phyloP scores from a whole-genome alignment of 2,888 invertebrate species.

The Amblyteles armatorius region DNA sequence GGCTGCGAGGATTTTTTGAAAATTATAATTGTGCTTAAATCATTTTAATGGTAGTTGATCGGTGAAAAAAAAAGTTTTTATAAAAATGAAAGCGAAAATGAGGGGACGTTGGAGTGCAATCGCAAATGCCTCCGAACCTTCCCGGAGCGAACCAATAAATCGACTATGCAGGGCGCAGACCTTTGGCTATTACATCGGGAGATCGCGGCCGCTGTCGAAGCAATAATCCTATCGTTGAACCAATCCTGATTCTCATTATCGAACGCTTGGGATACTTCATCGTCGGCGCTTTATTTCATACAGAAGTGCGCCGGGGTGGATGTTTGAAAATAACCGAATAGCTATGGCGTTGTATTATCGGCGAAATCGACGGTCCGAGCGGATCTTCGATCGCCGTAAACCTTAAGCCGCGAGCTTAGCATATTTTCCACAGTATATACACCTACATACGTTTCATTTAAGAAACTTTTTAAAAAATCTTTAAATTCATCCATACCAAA shows the following conservation, averaged over 20 bases:
- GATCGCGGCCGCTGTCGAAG: conserved; percentile 12
- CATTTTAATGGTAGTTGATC: no score
- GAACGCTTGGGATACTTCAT: conserved; percentile 37
- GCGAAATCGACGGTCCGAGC: background rate
- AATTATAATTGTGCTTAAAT: no score
- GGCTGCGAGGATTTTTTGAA: no score
- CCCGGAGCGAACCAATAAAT: conserved; percentile 44
- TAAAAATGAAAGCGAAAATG: conserved; percentile 33
- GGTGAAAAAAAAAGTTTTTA: background rate
- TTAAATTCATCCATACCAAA: background rate
- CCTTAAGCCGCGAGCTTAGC: background rate
- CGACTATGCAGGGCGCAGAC: conserved; percentile 14
- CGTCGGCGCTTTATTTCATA: conserved; percentile 42
- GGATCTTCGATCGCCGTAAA: background rate
- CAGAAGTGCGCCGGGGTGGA: background rate
- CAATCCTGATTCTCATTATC: conserved; percentile 67
- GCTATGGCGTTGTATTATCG: background rate
- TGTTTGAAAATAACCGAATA: background rate
- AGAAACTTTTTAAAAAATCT: background rate
- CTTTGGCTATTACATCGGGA: conserved; percentile 2
- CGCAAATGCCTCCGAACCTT: conserved; percentile 39
- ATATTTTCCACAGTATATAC: background rate
- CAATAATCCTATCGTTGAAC: conserved; percentile 62
- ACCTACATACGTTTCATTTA: background rate
- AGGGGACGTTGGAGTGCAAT: conserved; percentile 18